Evolutionary conservation across 2,797 vertebrate genomes (phyloP), one percentile per base, ranked within the genome.

Genomic region (Thaleichthys pacificus): DNA sequence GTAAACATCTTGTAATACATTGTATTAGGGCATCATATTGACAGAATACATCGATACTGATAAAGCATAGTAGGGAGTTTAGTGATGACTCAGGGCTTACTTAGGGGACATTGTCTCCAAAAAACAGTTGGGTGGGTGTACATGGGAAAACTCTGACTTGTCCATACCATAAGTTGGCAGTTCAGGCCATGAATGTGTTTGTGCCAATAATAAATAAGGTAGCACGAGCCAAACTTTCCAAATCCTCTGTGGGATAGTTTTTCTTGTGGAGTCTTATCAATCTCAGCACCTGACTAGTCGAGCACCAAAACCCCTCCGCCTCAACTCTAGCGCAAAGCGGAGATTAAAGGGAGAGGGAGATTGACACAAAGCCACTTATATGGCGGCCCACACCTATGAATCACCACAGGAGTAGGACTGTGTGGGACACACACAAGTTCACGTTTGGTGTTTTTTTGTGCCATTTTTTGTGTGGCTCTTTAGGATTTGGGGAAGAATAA

Each of bases 351-450:
- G 80, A 74, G 77, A 77, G 71, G 60, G 22, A 80, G 84, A 84
- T 58, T 83, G 83, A 87, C 87, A 88, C 78, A 87, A 85, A 89
- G 80, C 78, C 83, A 78, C 85, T 88, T 84, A 83, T 80, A 51
- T 74, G 65, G 74, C 71, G 9, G 80, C 79, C 82, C 80, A 86
- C 86, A 78, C 76, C 60, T 0, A 70, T 80, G 77, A 85, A 77
- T 85, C 78, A 77, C 77, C 51, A 57, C 68, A 75, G 17, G 5
- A 1, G 71, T 57, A 15, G 38, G 65, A 62, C 76, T 28, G 71
- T 64, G 75, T 69, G 75, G 9, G 26, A 54, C 67, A 42, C 57
- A 65, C 24, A 54, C 70, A 66, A 69, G 35, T 32, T 19, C 3
- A 42, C 54, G 28, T 65, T 63, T 22, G 5, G 22, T 68, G 65